These are phyloP conservation scores for Geopemphigus sp. DNA, from an alignment of 1,140 invertebrate species.

Conservation along the genomic window DNA sequence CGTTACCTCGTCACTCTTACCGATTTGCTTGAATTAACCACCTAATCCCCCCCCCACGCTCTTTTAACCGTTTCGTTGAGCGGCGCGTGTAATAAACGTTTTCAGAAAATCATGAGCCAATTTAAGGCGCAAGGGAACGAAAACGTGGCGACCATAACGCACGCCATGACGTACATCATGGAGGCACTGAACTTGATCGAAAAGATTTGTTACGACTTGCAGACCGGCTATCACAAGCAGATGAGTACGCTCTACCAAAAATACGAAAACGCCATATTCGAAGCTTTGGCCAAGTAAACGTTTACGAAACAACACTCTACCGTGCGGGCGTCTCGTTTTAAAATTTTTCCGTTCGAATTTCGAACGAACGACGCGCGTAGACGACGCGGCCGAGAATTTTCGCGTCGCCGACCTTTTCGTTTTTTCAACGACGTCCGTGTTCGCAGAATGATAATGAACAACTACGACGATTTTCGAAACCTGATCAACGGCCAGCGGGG, in stretches of 20 bases:
- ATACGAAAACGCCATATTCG: conserved; percentile 3
- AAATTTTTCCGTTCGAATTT: background rate
- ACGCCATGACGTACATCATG: background rate
- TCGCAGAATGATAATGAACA: background rate
- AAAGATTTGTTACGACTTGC: background rate
- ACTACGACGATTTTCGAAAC: background rate
- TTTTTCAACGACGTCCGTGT: background rate
- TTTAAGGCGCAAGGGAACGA: background rate
- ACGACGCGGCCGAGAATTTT: too few relatives aligned
- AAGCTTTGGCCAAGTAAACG: background rate
- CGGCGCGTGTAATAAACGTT: too few relatives aligned
- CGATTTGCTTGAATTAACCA: too few relatives aligned
- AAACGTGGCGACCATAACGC: background rate
- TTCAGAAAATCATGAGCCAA: background rate
- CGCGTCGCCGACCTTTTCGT: too few relatives aligned
- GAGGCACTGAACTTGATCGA: conserved; percentile 6
- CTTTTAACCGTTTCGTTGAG: too few relatives aligned
- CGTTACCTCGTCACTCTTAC: too few relatives aligned
- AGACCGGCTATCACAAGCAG: background rate
- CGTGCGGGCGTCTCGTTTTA: background rate
- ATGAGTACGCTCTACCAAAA: conserved; percentile 14
- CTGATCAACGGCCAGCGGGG: background rate
- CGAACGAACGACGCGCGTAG: too few relatives aligned
- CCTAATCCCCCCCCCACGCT: too few relatives aligned
- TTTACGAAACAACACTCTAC: background rate